Evolutionary conservation across 2,888 invertebrate species (phyloP).

Genomic region (Cataglyphis albicans): DNA sequence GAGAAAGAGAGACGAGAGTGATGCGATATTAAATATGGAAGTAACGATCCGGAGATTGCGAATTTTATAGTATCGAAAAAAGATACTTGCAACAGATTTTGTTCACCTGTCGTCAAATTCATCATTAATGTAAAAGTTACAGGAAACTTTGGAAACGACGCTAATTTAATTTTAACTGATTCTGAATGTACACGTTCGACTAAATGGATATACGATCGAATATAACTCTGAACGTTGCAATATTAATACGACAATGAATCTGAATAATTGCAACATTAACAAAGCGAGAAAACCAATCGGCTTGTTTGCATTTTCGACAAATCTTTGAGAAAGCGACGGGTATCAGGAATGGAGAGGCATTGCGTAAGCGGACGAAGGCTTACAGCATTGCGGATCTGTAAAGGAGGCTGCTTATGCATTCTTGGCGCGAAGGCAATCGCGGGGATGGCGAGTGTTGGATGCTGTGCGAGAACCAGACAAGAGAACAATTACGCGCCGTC

Average conservation of each 20-base stretch:
- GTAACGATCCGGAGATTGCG: constrained; percentile 39
- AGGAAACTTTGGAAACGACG: not conserved
- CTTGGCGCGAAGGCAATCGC: constrained; percentile 84
- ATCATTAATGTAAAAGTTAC: constrained; percentile 14
- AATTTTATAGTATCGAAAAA: constrained; percentile 14
- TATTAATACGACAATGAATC: not conserved
- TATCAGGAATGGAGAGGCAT: not conserved
- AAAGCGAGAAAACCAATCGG: too few relatives aligned
- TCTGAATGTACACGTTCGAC: too few relatives aligned
- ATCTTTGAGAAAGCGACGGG: not conserved
- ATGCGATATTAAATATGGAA: constrained; percentile 24
- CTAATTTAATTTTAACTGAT: constrained; percentile 25
- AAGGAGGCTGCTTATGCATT: constrained; percentile 83
- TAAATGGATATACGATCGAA: not conserved
- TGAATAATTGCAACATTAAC: not conserved
- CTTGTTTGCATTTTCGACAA: not conserved
- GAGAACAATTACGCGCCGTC: constrained; percentile 85
- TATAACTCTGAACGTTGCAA: not conserved
- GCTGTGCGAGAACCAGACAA: constrained; percentile 81
- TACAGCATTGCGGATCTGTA: constrained; percentile 76
- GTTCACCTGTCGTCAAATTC: not conserved
- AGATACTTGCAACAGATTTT: not conserved
- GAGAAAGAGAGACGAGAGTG: not conserved
- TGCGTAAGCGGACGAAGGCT: constrained; percentile 60
- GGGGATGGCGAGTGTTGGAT: constrained; percentile 78